A percentile compares a stretch with the other conserved stretches of the same genome.
These are phyloP conservation scores for Mesopsocus fuscifrons DNA, from an alignment of 2,888 invertebrate species.

Conservation along the genomic window DNA sequence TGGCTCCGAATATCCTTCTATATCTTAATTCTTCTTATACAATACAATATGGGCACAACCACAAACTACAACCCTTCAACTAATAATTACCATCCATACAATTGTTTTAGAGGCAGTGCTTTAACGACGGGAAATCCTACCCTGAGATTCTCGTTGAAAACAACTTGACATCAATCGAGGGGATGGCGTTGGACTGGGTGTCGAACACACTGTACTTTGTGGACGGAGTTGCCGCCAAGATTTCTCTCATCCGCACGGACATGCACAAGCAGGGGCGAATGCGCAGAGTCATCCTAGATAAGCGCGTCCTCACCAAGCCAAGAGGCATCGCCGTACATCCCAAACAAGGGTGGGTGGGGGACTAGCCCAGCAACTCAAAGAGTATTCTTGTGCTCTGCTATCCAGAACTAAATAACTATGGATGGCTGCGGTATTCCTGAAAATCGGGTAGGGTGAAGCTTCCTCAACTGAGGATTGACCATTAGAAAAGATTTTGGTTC, in stretches of 20 bases:
- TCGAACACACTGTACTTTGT: constrained; percentile 74
- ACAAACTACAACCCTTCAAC: too few relatives aligned
- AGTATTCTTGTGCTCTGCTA: neutral
- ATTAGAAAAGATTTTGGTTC: too few relatives aligned
- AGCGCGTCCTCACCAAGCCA: constrained; percentile 46
- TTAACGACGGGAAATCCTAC: constrained; percentile 38
- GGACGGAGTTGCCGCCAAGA: constrained; percentile 56
- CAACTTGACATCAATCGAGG: constrained; percentile 63
- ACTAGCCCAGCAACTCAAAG: constrained; percentile 11
- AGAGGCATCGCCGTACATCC: constrained; percentile 73
- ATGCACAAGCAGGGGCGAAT: constrained; percentile 42
- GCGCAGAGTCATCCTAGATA: constrained; percentile 54
- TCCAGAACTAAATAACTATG: neutral
- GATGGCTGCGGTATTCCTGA: too few relatives aligned
- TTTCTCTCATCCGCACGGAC: constrained; percentile 60
- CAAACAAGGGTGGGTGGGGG: constrained; percentile 36
- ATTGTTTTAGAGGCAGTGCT: constrained; percentile 38
- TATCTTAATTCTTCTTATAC: too few relatives aligned
- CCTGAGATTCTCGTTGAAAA: constrained; percentile 54
- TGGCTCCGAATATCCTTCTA: too few relatives aligned
- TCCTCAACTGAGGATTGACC: too few relatives aligned
- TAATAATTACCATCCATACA: too few relatives aligned
- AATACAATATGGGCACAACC: too few relatives aligned
- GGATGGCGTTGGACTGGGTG: constrained; percentile 79
- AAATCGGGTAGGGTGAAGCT: too few relatives aligned